Evolutionary conservation across 2,797 vertebrate genomes (phyloP).

Genomic region (Miichthys miiuy): DNA sequence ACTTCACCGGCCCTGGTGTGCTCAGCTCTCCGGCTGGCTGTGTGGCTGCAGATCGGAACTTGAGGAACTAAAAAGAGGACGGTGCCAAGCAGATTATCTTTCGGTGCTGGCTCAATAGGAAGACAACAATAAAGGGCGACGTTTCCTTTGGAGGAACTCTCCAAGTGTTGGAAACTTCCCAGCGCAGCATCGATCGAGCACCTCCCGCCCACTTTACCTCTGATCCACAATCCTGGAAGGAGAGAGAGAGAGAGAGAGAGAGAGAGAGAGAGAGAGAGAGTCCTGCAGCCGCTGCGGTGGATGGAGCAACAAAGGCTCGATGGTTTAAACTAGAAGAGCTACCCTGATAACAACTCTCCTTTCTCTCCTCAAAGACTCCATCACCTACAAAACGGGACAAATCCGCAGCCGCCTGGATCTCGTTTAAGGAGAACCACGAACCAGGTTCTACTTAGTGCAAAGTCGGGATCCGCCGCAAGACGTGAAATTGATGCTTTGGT

Average conservation of each 20-base stretch:
- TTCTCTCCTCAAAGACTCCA: slow-evolving; percentile 11
- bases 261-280: slow-evolving; percentile 58
- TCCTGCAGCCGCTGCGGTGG: slow-evolving; percentile 68
- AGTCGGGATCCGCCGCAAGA: slow-evolving; percentile 61
- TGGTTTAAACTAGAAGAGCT: slow-evolving; percentile 59
- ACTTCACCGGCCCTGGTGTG: slow-evolving; percentile 56
- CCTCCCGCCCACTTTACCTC: slow-evolving; percentile 78
- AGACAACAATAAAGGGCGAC: slow-evolving; percentile 21
- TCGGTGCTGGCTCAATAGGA: slow-evolving; percentile 33
- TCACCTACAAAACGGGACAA: slow-evolving; percentile 8
- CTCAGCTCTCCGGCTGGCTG: slow-evolving; percentile 22
- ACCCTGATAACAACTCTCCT: slow-evolving; percentile 44
- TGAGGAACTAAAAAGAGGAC: slow-evolving; percentile 49
- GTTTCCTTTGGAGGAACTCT: slow-evolving; percentile 50
- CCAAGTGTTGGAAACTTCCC: slow-evolving; percentile 78
- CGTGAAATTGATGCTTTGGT: slow-evolving; percentile 70
- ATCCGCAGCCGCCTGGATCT: slow-evolving; percentile 63
- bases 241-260: slow-evolving; percentile 41
- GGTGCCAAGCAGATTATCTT: slow-evolving; percentile 40
- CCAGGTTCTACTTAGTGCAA: slow-evolving; percentile 48
- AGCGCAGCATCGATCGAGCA: slow-evolving; percentile 76
- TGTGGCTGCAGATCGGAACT: slow-evolving; percentile 48
- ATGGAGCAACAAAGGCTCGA: slow-evolving; percentile 78
- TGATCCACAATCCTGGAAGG: slow-evolving; percentile 65
- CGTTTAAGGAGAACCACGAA: slow-evolving; percentile 14